A percentile compares a stretch with the other conserved stretches of the same genome.
Conservation (phyloP, 1,140 invertebrate genomes). For the Eriocheir sinensis region DNA sequence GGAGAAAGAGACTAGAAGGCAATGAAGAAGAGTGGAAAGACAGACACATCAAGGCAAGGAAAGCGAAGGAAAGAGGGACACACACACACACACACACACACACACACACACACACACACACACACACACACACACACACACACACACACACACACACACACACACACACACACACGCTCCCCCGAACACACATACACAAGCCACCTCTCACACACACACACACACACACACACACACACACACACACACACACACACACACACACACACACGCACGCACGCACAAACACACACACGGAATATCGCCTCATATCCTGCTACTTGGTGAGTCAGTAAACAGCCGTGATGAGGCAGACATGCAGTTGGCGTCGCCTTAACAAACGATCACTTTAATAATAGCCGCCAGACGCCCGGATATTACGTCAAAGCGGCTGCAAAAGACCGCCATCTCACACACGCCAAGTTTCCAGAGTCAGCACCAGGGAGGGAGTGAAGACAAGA, state of each 20-base stretch:
- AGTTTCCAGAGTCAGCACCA: not conserved
- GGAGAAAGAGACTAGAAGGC: not conserved
- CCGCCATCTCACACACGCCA: not conserved
- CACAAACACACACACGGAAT: no score
- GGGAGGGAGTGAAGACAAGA: no score
- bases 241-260: conserved; percentile 37
- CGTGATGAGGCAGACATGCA: conserved; percentile 2
- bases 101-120: conserved; percentile 31
- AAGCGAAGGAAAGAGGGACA: no score
- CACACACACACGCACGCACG: conserved; percentile 5
- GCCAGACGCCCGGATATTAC: not conserved
- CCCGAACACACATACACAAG: no score
- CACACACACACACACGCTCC: conserved; percentile 32
- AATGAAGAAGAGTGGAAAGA: no score
- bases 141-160: conserved; percentile 33
- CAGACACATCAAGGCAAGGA: no score
- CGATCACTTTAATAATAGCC: conserved; percentile 25
- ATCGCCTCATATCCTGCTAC: conserved; percentile 13
- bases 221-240: conserved; percentile 34
- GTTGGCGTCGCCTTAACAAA: not conserved
- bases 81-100: conserved; percentile 15
- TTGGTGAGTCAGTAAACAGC: not conserved
- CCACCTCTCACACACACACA: no score
- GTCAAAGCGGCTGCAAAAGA: not conserved
- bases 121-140: conserved; percentile 32